These are phyloP conservation scores for Zalophus californianus DNA, from an alignment of 2,797 vertebrate species.

Conservation along the genomic window DNA sequence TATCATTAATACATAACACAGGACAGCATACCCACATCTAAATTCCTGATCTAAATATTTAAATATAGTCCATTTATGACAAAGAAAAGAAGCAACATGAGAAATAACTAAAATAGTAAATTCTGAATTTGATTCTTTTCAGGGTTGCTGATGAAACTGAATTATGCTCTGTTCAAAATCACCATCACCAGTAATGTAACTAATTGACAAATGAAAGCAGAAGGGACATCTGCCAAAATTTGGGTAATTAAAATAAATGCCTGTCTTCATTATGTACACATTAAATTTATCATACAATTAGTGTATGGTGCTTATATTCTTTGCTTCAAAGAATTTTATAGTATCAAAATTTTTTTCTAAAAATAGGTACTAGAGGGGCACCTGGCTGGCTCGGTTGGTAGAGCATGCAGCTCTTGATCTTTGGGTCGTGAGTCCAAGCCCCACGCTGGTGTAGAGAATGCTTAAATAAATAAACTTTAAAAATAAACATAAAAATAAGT, in stretches of 20 bases:
- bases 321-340: conserved; percentile 58
- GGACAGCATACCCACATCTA: not conserved
- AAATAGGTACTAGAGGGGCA: conserved; percentile 7
- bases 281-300: conserved; percentile 77
- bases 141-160: conserved; percentile 70
- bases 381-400: not conserved
- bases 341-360: conserved; percentile 48
- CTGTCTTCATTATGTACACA: conserved; percentile 76
- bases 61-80: conserved; percentile 60
- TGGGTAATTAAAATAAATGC: conserved; percentile 78
- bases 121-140: conserved; percentile 73
- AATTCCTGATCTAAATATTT: conserved; percentile 61
- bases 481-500: conserved; percentile 40
- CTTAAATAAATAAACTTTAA: not conserved
- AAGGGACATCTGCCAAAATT: conserved; percentile 79
- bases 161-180: conserved; percentile 74
- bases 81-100: conserved; percentile 62
- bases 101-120: conserved; percentile 71
- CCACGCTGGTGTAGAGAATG: not conserved
- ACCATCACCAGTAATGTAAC: conserved; percentile 71
- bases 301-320: conserved; percentile 64
- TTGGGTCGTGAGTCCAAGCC: not conserved
- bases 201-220: conserved; percentile 79
- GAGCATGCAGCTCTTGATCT: not conserved
- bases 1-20: conserved; percentile 4